Evolutionary conservation across 1,140 invertebrate species (phyloP), one percentile per base, ranked within the genome.

Genomic region (Solen grandis): DNA sequence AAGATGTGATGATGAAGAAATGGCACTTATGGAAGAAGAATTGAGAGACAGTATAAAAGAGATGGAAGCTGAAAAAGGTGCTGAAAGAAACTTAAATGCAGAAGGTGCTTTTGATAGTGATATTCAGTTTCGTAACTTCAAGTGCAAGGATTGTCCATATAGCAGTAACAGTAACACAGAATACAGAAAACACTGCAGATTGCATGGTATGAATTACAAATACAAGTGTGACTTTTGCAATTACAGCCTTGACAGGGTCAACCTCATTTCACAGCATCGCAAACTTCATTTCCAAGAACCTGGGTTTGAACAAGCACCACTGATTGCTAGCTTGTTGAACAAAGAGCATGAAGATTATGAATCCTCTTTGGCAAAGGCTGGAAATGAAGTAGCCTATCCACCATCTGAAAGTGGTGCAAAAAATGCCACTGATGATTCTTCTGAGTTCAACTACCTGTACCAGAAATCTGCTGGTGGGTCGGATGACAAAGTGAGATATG

Each of bases 221-320:
- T 88, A 85, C 82, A 86, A 84, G 50, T 89, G 88, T 76, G 87
- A 88, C 31, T 84, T 78, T 72, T 89, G 88, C 68, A 63, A 69
- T 5, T 89, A 87, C 78, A 88, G 86, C 69, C 54, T 86, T 1
- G 87, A 88, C 31, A 76, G 85, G 14, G 55, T 89, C 5, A 85
- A 85, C 46, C 54, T 79, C 0, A 50, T 89, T 31, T 68, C 73
- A 29, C 85, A 87, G 52, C 88, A 89, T 65, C 81, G 83, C 19
- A 63, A 72, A 27, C 74, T 88, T 31, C 86, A 88, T 68, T 69
- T 74, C 25, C 65, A 85, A 50, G 83, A 88, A 60, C 74, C 76
- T 31, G 69, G 75, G 25, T 87, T 82, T 81, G 83, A 83, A 50
- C 38, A 68, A 22, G 50, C 84, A 19, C 82, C 79, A 33, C 66